These are phyloP conservation scores for Caerostris extrusa DNA, from an alignment of 1,140 invertebrate species.

Conservation along the genomic window DNA sequence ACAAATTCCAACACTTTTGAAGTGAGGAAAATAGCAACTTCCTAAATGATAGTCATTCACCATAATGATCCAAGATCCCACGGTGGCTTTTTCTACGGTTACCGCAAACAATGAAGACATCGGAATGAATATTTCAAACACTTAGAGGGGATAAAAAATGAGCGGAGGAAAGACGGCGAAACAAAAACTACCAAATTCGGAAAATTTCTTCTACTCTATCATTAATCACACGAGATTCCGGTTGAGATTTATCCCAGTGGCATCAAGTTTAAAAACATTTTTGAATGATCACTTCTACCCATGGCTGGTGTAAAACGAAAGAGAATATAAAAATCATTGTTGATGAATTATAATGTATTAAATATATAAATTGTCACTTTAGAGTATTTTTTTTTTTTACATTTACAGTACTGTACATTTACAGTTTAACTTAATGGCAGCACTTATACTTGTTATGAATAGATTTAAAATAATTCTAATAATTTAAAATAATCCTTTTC, in stretches of 20 bases:
- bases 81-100: background rate
- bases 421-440: too few species aligned
- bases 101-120: background rate
- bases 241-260: background rate
- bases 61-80: background rate
- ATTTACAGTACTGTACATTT: too few species aligned
- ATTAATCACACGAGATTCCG: background rate
- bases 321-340: too few species aligned
- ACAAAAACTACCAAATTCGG: background rate
- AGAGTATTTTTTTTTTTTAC: too few species aligned
- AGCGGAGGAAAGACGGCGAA: too few species aligned
- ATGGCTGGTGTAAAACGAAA: too few species aligned
- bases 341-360: too few species aligned
- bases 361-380: too few species aligned
- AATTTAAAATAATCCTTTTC: too few species aligned
- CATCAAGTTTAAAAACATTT: background rate
- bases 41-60: constrained; percentile 10
- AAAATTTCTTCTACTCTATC: background rate
- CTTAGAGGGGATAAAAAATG: background rate
- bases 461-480: too few species aligned
- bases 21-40: background rate
- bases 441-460: too few species aligned
- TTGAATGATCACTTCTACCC: too few species aligned
- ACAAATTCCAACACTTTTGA: background rate
- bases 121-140: constrained; percentile 3